Evolutionary conservation across 2,888 invertebrate genomes (phyloP).

Genomic region (Pantelozetes paolii): DNA sequence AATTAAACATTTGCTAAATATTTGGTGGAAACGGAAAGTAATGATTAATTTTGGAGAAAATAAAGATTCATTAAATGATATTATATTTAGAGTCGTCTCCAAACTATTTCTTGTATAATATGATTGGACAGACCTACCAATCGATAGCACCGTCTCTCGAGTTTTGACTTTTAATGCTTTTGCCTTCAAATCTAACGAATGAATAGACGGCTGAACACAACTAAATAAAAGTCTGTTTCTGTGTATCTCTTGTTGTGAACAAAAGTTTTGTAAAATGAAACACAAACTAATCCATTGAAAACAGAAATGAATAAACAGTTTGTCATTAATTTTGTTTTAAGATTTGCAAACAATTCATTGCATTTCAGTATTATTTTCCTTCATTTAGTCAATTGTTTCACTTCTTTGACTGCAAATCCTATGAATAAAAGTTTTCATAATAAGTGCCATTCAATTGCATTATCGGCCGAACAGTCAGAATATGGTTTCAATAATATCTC

Average conservation of each 20-base stretch:
- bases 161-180: conserved; percentile 17
- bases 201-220: conserved; percentile 5
- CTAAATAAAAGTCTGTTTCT: not conserved
- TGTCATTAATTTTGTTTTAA: not conserved
- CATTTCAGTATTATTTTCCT: not conserved
- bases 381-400: conserved; percentile 1
- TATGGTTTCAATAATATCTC: not conserved
- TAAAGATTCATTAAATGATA: conserved; percentile 13
- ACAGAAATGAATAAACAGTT: not conserved
- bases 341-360: not conserved
- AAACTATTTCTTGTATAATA: not conserved
- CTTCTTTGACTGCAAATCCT: not conserved
- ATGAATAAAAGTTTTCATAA: not conserved
- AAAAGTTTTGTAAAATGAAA: not conserved
- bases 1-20: too few relatives aligned
- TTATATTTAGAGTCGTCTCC: conserved; percentile 24
- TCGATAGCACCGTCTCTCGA: conserved; percentile 18
- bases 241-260: conserved; percentile 16
- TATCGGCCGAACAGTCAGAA: not conserved
- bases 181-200: not conserved
- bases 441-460: not conserved
- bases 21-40: not conserved
- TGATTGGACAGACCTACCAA: conserved; percentile 2
- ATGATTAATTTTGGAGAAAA: conserved; percentile 16
- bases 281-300: not conserved